Conservation (phyloP, 1,140 invertebrate genomes). For the Parapsyche elsis region DNA sequence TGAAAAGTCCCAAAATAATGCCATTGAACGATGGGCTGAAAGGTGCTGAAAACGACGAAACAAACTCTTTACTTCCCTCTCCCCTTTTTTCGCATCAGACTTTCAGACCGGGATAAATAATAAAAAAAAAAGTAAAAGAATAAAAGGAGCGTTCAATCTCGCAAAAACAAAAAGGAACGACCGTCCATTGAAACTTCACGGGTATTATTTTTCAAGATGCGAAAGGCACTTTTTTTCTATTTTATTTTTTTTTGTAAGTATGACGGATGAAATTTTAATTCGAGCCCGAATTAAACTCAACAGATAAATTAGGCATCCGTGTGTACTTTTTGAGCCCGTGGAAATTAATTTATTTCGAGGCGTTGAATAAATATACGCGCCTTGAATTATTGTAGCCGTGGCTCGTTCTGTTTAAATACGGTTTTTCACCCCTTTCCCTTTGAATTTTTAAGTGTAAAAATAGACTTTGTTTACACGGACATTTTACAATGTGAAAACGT, state of each 20-base stretch:
- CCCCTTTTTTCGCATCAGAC: background rate
- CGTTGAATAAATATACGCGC: background rate
- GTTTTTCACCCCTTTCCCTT: background rate
- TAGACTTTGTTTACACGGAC: too few relatives aligned
- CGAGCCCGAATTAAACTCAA: background rate
- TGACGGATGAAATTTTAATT: conserved; percentile 30
- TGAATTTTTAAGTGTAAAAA: too few relatives aligned
- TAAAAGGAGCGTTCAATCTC: background rate
- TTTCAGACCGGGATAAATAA: background rate
- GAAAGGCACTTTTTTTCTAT: too few relatives aligned
- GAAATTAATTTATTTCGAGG: background rate
- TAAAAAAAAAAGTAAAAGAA: background rate
- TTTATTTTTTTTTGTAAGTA: background rate
- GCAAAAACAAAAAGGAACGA: background rate
- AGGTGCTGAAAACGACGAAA: conserved; percentile 2
- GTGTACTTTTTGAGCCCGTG: too few relatives aligned
- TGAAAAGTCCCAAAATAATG: background rate
- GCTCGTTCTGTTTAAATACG: background rate
- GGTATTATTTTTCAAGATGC: too few relatives aligned
- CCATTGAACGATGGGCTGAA: background rate
- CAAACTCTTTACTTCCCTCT: background rate
- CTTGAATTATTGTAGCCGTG: background rate
- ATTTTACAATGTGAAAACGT: too few relatives aligned
- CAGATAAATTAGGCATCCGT: too few relatives aligned
- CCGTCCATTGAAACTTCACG: too few relatives aligned